phyloP scores from a whole-genome alignment of 1,140 invertebrate species.

The Cardiocondyla obscurior region DNA sequence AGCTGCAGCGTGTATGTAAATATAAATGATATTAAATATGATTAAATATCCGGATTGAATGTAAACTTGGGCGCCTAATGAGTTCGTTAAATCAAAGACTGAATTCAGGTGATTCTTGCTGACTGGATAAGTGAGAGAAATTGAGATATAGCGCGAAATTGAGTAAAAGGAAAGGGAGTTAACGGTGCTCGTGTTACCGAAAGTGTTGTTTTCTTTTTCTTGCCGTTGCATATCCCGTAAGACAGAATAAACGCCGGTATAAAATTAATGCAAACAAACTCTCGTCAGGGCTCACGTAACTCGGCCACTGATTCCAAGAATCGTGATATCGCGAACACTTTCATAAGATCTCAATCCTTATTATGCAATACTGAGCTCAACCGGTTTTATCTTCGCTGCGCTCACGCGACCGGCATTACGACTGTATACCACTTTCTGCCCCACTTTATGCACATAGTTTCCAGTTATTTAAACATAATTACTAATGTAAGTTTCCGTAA shows the following conservation, averaged over 20 bases:
- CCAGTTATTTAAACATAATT: neutral
- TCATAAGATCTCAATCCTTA: neutral
- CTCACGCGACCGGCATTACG: neutral
- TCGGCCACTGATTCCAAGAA: neutral
- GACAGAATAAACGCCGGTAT: neutral
- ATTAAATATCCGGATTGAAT: neutral
- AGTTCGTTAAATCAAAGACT: neutral
- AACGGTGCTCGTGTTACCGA: neutral
- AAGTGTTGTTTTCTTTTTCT: neutral
- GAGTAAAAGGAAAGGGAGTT: neutral
- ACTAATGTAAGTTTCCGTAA: neutral
- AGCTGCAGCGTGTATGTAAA: neutral
- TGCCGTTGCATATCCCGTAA: neutral
- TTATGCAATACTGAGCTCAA: constrained; percentile 7
- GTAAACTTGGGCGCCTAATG: neutral
- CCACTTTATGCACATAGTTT: neutral
- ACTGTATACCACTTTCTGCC: too few relatives aligned
- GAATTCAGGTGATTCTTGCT: neutral
- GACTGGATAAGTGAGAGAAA: neutral
- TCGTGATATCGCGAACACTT: neutral
- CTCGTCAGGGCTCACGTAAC: constrained; percentile 15
- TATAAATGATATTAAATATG: neutral
- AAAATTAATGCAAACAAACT: constrained; percentile 12
- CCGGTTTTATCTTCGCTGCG: constrained; percentile 11
- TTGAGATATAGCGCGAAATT: neutral